phyloP scores from a whole-genome alignment of 2,113 vertebrate species.

The Acrocephalus arundinaceus region DNA sequence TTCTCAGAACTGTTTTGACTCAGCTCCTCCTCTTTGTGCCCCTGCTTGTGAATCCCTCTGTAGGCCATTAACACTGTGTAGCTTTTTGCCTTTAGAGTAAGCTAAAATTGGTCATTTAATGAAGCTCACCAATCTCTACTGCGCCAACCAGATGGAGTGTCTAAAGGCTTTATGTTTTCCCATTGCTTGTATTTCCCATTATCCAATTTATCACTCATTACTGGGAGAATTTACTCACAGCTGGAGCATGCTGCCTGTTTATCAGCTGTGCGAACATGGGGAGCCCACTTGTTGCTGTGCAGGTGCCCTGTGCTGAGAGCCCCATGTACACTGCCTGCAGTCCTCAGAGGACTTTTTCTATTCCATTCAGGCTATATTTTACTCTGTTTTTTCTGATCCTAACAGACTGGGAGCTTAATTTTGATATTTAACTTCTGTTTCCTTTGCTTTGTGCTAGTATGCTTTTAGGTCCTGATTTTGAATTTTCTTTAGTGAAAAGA shows the following conservation, averaged over 20 bases:
- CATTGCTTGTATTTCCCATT: neutral
- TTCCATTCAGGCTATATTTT: neutral
- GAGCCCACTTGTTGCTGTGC: fast-evolving
- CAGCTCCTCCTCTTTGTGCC: fast-evolving
- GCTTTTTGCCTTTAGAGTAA: neutral
- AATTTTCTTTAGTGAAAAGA: neutral
- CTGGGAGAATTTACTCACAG: neutral
- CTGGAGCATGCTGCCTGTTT: neutral
- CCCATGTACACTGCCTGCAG: neutral
- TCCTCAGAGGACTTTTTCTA: neutral
- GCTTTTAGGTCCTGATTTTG: neutral
- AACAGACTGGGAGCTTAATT: neutral
- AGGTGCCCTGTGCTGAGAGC: neutral
- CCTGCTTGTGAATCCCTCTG: neutral
- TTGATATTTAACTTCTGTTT: neutral
- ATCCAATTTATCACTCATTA: neutral
- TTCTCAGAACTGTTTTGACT: neutral
- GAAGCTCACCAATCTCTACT: neutral
- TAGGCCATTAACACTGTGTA: neutral
- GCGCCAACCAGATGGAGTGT: neutral
- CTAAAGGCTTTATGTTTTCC: constrained; percentile 1
- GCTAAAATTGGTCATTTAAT: neutral
- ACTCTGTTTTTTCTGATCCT: neutral
- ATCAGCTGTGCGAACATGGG: neutral
- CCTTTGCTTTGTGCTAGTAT: neutral